phyloP scores from a whole-genome alignment of 2,113 vertebrate genomes.

The Tachuris rubrigastra region DNA sequence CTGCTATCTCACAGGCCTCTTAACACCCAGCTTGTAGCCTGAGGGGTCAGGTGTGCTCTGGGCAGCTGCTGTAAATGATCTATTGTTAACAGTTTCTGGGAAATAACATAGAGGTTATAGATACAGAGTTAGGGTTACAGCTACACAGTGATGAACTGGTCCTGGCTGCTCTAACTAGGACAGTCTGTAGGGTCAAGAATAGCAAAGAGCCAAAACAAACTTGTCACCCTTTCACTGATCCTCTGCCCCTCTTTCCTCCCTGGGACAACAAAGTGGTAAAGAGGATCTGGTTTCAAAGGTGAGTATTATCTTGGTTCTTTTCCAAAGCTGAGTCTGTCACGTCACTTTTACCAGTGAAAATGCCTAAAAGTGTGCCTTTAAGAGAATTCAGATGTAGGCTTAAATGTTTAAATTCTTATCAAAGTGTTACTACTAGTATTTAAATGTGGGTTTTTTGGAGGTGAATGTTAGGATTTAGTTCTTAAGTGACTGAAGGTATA shows the following conservation, averaged over 20 bases:
- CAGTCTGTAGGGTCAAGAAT: neutral
- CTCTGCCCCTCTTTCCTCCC: neutral
- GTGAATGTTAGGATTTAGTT: neutral
- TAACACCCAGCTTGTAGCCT: no score
- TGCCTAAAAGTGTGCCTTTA: neutral
- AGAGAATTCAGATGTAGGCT: neutral
- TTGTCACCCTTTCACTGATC: neutral
- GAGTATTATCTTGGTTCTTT: neutral
- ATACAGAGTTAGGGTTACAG: no score
- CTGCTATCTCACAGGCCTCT: no score
- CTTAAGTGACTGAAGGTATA: neutral
- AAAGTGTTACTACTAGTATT: neutral
- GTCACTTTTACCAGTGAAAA: neutral
- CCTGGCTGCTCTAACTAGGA: no score
- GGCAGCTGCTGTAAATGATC: no score
- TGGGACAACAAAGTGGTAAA: neutral
- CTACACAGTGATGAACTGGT: no score
- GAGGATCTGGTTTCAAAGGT: neutral
- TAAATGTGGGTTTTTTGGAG: rapidly evolving
- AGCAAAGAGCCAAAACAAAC: neutral
- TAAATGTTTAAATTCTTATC: neutral
- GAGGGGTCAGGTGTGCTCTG: no score
- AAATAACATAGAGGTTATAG: no score
- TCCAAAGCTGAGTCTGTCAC: neutral
- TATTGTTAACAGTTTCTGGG: no score